Evolutionary conservation across 2,888 invertebrate species (phyloP).

Genomic region (Rhingia campestris): DNA sequence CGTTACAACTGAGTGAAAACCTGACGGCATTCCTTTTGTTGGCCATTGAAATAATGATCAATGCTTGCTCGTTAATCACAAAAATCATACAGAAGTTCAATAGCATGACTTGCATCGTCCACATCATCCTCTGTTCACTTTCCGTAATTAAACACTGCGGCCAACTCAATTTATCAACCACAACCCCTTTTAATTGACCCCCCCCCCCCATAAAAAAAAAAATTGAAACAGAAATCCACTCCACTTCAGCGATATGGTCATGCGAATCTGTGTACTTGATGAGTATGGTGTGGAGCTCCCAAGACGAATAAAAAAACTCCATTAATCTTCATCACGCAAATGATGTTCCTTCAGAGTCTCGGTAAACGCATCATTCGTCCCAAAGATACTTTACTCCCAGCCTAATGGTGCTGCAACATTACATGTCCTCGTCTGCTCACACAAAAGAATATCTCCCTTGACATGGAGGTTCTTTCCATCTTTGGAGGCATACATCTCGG

Average conservation of each 20-base stretch:
- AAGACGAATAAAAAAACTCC: neutral
- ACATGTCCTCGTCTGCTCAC: neutral
- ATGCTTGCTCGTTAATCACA: too few species aligned
- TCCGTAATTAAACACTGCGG: neutral
- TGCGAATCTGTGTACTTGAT: slow-evolving; percentile 5
- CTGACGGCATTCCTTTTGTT: too few species aligned
- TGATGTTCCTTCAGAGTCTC: slow-evolving; percentile 17
- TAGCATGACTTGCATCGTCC: too few species aligned
- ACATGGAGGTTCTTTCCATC: neutral
- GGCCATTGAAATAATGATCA: too few species aligned
- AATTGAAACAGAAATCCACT: neutral
- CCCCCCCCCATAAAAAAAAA: neutral
- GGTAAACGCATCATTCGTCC: slow-evolving; percentile 31
- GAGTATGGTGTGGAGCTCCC: neutral
- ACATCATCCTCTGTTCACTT: neutral
- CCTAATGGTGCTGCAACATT: neutral
- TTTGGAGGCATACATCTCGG: neutral
- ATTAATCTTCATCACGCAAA: slow-evolving; percentile 64
- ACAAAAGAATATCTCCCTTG: slow-evolving; percentile 2
- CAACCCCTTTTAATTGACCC: slow-evolving; percentile 20
- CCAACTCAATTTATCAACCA: slow-evolving; percentile 1
- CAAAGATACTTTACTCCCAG: neutral
- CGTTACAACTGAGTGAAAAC: too few species aligned
- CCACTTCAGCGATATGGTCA: neutral
- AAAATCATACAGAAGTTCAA: too few species aligned